These are phyloP conservation scores for Troides oblongomaculatus DNA, from an alignment of 2,888 invertebrate species.

Conservation along the genomic window DNA sequence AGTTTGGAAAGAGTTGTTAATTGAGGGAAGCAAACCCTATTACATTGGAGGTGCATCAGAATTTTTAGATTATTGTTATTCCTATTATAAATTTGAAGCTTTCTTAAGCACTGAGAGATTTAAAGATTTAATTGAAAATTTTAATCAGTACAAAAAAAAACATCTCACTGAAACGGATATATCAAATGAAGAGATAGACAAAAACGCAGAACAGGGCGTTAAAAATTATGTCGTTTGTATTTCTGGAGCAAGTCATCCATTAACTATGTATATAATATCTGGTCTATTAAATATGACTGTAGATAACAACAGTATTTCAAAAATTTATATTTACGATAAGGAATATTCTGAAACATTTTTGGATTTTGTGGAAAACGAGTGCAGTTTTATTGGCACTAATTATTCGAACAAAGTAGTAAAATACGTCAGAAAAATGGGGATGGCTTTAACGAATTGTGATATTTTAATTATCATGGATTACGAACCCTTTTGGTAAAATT, in stretches of 20 bases:
- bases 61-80: conserved; percentile 82
- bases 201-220: conserved; percentile 26
- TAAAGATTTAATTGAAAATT: conserved; percentile 49
- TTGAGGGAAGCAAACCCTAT: conserved; percentile 75
- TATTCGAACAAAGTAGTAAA: conserved; percentile 56
- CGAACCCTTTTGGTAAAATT: conserved; percentile 54
- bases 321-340: conserved; percentile 60
- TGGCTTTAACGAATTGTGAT: conserved; percentile 71
- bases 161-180: conserved; percentile 36
- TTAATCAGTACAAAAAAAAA: conserved; percentile 53
- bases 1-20: conserved; percentile 81
- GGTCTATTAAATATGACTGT: conserved; percentile 52
- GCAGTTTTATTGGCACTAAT: conserved; percentile 51
- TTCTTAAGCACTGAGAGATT: conserved; percentile 55
- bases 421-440: conserved; percentile 64
- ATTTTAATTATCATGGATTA: conserved; percentile 76
- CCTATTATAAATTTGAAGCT: conserved; percentile 76
- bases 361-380: conserved; percentile 58
- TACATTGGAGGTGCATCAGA: conserved; percentile 81
- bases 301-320: conserved; percentile 48
- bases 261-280: conserved; percentile 60
- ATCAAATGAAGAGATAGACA: conserved; percentile 33
- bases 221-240: conserved; percentile 52
- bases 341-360: conserved; percentile 49
- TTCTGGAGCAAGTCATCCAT: conserved; percentile 55